Evolutionary conservation across 2,113 vertebrate species (phyloP), one percentile per base, ranked within the genome.

Genomic region (Chunga burmeisteri): DNA sequence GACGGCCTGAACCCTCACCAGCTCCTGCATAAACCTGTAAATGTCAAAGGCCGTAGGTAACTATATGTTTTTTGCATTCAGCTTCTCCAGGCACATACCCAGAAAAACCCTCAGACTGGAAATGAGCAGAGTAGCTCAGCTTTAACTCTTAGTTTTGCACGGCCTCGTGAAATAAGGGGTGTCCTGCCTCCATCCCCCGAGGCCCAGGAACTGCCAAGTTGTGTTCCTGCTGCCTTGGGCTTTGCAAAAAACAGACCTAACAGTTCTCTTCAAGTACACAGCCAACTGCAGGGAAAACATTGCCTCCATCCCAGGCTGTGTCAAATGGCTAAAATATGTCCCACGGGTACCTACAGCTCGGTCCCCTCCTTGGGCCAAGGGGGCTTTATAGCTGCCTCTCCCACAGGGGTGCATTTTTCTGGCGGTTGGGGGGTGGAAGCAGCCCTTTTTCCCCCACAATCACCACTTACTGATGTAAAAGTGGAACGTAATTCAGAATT

Each of bases 261-360:
- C 14, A 34, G 7, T 21, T 86, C 26, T 38, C 40, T 61, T 29
- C 13, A 75, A 86, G 56, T 17, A 68, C 23, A 40, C 19, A 47
- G 10, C 5, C 38, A 36, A n/a, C 29, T 59, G 11, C 4, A n/a
- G 21, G 40, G 29, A 81, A 82, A 75, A 26, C 10, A 53, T 26
- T 70, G 36, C 18, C 50, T 86, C 30, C 46, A 66, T 47, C 27
- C 22, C 22, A 66, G n/a, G 15, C 26, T 38, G 20, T 19, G 19
- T 11, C 11, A 1, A 81, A 61, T 8, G 5, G 49, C 58, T 46
- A 17, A 68, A 36, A 11, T 58, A 32, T 1, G 1, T 34, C 19
- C 29, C 0, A 0, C 16, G 18, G 32, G 4, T 47, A 44, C 34
- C 29, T 85, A 38, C 55, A 52, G 20, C 26, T 81, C 4, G 0